Evolutionary conservation across 2,113 vertebrate species (phyloP).

Genomic region (Hystrix brachyura): DNA sequence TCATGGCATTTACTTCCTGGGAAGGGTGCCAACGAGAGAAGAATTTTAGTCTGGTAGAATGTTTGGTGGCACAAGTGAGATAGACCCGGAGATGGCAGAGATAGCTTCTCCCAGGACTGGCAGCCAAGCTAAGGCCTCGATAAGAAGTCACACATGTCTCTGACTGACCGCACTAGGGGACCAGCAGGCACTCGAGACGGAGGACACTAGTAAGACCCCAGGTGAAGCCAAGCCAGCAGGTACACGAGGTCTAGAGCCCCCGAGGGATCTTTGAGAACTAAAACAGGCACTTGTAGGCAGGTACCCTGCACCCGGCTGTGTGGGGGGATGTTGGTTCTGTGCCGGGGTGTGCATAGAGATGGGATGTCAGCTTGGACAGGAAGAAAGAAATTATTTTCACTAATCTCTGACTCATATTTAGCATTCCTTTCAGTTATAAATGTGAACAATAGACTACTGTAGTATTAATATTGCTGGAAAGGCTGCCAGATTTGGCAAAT

Average conservation of each 20-base stretch:
- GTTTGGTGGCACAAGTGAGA: neutral
- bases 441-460: neutral
- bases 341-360: too few species aligned
- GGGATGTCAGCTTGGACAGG: neutral
- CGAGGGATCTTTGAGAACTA: neutral
- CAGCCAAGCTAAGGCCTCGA: neutral
- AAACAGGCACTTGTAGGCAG: neutral
- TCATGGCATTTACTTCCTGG: neutral
- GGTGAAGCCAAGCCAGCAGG: neutral
- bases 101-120: neutral
- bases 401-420: neutral
- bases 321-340: too few species aligned
- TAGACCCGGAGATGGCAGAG: neutral
- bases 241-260: neutral
- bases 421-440: neutral
- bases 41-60: neutral
- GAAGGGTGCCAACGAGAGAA: neutral
- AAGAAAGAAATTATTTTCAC: neutral
- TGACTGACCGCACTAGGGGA: too few species aligned
- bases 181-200: neutral
- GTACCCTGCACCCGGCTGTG: too few species aligned
- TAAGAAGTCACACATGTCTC: neutral
- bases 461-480: neutral
- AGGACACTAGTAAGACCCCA: neutral
- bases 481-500: neutral